A percentile compares a stretch with the other conserved stretches of the same genome.
Conservation (phyloP, 2,113 vertebrate species). For the Chaetodon auriga region DNA sequence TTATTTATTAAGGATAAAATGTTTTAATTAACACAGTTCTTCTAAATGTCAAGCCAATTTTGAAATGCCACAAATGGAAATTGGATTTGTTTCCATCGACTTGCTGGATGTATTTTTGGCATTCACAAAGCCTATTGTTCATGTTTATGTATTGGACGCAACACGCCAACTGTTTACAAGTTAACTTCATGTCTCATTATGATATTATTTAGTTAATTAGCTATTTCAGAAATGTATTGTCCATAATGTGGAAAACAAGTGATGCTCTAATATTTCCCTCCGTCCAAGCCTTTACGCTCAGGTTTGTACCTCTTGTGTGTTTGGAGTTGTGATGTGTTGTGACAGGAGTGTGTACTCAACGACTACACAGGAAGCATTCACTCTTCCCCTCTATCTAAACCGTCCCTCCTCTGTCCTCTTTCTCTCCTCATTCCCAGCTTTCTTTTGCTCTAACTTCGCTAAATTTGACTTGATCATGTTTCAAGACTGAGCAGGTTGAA, state of each 20-base stretch:
- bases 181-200: not conserved
- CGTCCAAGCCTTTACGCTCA: not conserved
- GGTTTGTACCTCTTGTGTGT: not conserved
- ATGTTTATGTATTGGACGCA: no score
- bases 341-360: not conserved
- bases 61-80: constrained; percentile 6
- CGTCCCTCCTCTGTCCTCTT: not conserved
- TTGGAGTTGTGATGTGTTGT: constrained; percentile 2
- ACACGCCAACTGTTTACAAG: not conserved
- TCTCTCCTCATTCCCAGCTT: not conserved
- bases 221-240: not conserved
- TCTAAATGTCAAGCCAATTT: constrained; percentile 9
- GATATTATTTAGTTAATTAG: not conserved
- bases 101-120: not conserved
- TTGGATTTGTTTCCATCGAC: not conserved
- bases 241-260: not conserved
- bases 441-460: not conserved
- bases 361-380: not conserved
- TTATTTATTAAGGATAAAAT: no score
- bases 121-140: no score
- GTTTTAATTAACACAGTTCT: not conserved
- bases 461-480: constrained; percentile 35
- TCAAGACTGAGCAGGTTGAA: constrained; percentile 28
- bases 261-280: not conserved
- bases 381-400: not conserved